Evolutionary conservation across 2,888 invertebrate species (phyloP).

Genomic region (Drosophila helvetica): DNA sequence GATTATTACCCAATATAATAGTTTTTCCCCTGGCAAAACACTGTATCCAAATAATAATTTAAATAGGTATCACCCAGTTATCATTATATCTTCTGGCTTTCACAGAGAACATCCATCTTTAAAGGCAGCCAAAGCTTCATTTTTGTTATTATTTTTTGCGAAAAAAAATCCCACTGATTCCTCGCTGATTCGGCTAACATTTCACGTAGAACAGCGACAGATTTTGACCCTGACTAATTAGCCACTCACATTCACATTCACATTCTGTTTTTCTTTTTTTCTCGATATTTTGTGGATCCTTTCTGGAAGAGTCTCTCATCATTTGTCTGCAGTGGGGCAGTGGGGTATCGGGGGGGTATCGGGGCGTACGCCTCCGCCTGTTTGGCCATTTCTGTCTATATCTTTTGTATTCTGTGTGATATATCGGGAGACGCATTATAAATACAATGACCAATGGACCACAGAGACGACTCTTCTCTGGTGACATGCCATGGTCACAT

Average conservation of each 20-base stretch:
- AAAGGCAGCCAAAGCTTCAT: no score
- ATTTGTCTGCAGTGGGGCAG: slow-evolving; percentile 23
- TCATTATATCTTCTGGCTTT: no score
- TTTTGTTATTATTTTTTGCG: background rate
- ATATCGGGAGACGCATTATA: slow-evolving; percentile 63
- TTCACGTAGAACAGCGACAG: slow-evolving; percentile 13
- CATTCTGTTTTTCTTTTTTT: background rate
- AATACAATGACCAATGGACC: slow-evolving; percentile 64
- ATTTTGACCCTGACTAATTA: slow-evolving; percentile 31
- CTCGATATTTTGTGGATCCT: slow-evolving; percentile 10
- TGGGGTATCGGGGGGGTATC: background rate
- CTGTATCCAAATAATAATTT: no score
- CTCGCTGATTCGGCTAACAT: slow-evolving; percentile 13
- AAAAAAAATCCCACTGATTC: background rate
- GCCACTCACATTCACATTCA: slow-evolving; percentile 12
- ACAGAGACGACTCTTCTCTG: slow-evolving; percentile 57
- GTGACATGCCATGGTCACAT: slow-evolving; percentile 77
- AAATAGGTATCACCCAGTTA: no score
- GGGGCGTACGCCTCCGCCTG: slow-evolving; percentile 48
- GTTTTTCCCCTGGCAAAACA: no score
- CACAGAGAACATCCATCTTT: no score
- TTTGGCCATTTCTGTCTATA: slow-evolving; percentile 71
- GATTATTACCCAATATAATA: no score
- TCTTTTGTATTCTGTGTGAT: background rate
- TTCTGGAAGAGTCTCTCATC: slow-evolving; percentile 38